Conservation (phyloP, 2,797 vertebrate genomes). For the Muscicapa striata region DNA sequence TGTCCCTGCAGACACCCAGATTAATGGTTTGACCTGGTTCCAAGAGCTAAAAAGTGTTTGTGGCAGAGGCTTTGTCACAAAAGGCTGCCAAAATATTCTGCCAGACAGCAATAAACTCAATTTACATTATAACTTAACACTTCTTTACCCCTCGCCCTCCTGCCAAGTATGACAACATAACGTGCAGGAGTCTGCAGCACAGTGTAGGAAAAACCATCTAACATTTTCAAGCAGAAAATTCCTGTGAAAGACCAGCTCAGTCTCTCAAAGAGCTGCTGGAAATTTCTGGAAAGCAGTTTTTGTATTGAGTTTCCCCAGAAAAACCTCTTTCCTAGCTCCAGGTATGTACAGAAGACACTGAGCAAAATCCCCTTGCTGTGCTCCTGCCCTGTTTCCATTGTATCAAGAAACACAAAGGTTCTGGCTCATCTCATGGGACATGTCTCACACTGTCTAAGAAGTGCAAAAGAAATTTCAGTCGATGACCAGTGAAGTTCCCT, state of each 20-base stretch:
- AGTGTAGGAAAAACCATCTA: background rate
- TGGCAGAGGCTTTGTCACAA: constrained; percentile 69
- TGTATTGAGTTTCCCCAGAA: background rate
- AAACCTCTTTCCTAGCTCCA: background rate
- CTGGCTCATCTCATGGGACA: background rate
- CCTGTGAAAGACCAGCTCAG: background rate
- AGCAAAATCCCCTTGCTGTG: background rate
- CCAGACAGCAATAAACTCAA: constrained; percentile 74
- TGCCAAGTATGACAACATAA: constrained; percentile 72
- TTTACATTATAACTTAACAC: constrained; percentile 74
- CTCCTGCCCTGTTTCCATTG: background rate
- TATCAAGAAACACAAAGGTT: background rate
- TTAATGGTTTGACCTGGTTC: constrained; percentile 67
- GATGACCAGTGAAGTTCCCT: background rate
- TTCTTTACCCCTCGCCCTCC: constrained; percentile 55
- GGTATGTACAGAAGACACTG: background rate
- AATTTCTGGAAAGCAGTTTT: constrained; percentile 9
- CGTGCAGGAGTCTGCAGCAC: constrained; percentile 15
- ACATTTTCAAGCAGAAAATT: constrained; percentile 26
- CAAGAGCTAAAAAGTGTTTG: constrained; percentile 64
- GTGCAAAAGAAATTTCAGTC: background rate
- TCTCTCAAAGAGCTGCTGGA: background rate
- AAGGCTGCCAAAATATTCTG: constrained; percentile 69
- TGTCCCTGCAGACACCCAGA: constrained; percentile 54
- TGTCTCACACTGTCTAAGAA: background rate